Conservation (phyloP, 2,113 vertebrate genomes). For the Planiliza haematocheilus region DNA sequence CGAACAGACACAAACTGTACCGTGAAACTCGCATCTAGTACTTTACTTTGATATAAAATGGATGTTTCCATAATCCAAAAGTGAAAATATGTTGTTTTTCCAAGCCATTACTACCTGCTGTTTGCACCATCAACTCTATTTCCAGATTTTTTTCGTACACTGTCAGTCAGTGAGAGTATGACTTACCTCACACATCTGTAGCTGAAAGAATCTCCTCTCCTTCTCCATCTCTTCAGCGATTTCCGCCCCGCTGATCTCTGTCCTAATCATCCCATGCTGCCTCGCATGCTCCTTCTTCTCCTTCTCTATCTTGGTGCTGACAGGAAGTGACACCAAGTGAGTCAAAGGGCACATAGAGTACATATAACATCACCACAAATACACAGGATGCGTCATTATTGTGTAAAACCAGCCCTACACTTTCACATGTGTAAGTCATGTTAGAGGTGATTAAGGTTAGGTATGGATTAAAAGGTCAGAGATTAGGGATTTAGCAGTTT, state of each 20-base stretch:
- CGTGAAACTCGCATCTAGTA: too few relatives aligned
- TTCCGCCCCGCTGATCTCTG: slow-evolving; percentile 97
- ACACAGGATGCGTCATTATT: not conserved
- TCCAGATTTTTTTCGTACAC: not conserved
- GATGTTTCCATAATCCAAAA: too few relatives aligned
- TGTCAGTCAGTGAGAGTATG: fast-evolving
- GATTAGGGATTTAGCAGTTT: not conserved
- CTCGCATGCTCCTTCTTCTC: slow-evolving; percentile 99
- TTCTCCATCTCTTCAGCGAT: slow-evolving; percentile 99
- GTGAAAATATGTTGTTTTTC: too few relatives aligned
- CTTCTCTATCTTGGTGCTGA: slow-evolving; percentile 98
- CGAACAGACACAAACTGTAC: too few relatives aligned
- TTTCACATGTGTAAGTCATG: not conserved
- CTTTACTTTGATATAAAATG: too few relatives aligned
- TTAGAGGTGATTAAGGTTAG: slow-evolving; percentile 10
- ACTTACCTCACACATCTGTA: slow-evolving; percentile 98
- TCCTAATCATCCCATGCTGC: slow-evolving; percentile 98
- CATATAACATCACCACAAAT: not conserved
- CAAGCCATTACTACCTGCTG: too few relatives aligned
- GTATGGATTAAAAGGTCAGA: not conserved
- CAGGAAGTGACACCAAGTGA: slow-evolving; percentile 39
- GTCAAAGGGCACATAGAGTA: slow-evolving; percentile 26
- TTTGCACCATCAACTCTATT: not conserved
- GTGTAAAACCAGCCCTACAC: slow-evolving; percentile 35
- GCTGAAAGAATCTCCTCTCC: slow-evolving; percentile 96